Conservation (phyloP, 2,113 vertebrate genomes). For the Rhabdornis inornatus region DNA sequence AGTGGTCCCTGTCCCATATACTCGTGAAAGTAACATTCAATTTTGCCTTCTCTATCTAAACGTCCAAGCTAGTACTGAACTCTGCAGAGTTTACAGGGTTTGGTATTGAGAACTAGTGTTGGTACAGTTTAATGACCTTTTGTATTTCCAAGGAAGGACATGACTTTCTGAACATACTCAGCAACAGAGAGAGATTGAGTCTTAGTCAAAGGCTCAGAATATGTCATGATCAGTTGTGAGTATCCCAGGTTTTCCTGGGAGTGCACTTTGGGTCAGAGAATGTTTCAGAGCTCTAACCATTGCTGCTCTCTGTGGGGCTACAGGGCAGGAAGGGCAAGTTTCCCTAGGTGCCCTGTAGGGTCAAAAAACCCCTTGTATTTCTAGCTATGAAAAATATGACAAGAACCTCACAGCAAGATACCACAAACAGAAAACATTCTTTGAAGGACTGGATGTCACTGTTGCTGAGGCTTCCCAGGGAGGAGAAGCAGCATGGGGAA, state of each 20-base stretch:
- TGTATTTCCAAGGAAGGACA: background rate
- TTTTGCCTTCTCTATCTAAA: background rate
- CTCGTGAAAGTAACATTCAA: background rate
- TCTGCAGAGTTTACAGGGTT: background rate
- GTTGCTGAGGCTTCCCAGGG: background rate
- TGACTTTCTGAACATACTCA: background rate
- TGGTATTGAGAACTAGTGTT: background rate
- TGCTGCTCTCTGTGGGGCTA: background rate
- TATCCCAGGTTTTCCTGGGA: background rate
- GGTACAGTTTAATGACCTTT: background rate
- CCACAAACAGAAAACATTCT: background rate
- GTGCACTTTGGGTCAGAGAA: background rate
- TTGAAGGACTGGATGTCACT: background rate
- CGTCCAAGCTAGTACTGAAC: background rate
- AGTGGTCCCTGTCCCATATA: no score
- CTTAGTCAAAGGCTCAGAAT: background rate
- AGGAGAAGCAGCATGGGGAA: background rate
- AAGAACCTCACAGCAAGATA: background rate
- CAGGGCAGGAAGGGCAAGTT: background rate
- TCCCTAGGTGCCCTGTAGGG: no score
- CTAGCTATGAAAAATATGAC: background rate
- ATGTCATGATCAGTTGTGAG: background rate
- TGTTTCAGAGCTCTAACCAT: background rate
- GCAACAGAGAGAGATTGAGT: accelerated
- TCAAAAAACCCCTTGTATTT: background rate